A percentile compares a stretch with the other conserved stretches of the same genome.
phyloP scores from a whole-genome alignment of 2,113 vertebrate species.

The Rostratula benghalensis region DNA sequence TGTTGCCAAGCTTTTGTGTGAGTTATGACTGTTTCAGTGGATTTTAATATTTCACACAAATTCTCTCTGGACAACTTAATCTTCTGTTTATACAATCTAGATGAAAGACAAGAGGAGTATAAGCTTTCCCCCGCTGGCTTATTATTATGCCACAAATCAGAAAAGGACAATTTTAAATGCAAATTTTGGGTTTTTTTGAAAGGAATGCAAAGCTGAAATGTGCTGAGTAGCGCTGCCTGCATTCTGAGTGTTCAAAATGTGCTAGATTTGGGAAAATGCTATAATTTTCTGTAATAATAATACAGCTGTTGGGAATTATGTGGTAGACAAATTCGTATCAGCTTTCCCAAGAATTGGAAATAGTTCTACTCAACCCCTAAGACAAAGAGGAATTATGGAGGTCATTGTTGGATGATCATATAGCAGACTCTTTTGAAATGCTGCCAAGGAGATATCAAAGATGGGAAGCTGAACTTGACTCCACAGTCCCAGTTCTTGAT shows the following conservation, averaged over 20 bases:
- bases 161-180: slow-evolving; percentile 16
- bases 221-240: not conserved
- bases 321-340: not conserved
- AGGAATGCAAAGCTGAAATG: not conserved
- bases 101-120: not conserved
- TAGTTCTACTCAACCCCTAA: not conserved
- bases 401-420: not conserved
- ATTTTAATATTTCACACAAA: not conserved
- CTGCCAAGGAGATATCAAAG: not conserved
- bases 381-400: not conserved
- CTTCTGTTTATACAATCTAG: not conserved
- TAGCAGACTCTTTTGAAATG: not conserved
- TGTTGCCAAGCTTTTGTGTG: not conserved
- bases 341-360: not conserved
- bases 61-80: not conserved
- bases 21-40: not conserved
- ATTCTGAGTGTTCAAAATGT: not conserved
- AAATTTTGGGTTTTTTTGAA: not conserved
- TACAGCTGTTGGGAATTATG: slow-evolving; percentile 10
- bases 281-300: slow-evolving; percentile 36
- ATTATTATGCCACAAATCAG: not conserved
- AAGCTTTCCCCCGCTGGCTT: not conserved
- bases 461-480: not conserved
- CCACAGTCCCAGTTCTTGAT: not conserved
- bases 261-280: not conserved